These are phyloP conservation scores for Mus minutoides DNA, from an alignment of 2,797 vertebrate genomes.

Conservation along the genomic window DNA sequence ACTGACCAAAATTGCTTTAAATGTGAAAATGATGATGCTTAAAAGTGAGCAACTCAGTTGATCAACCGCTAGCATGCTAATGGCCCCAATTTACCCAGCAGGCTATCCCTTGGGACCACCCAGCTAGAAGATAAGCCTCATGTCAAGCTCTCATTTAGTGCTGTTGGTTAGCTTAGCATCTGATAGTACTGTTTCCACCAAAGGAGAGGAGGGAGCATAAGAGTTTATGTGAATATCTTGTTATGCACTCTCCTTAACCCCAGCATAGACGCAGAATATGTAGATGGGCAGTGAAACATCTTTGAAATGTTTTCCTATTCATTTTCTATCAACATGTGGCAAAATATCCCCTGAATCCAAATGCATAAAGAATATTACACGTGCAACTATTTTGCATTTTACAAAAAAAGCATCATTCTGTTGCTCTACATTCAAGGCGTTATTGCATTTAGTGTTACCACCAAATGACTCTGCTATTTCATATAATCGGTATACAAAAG, in stretches of 20 bases:
- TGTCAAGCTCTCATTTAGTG: background rate
- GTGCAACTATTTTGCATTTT: slow-evolving; percentile 51
- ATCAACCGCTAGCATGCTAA: slow-evolving; percentile 60
- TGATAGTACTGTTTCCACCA: slow-evolving; percentile 14
- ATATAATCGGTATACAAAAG: slow-evolving; percentile 70
- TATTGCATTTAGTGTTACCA: slow-evolving; percentile 30
- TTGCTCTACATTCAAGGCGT: slow-evolving; percentile 57
- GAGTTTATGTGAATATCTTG: background rate
- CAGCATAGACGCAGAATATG: background rate
- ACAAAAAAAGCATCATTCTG: background rate
- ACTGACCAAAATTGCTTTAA: slow-evolving; percentile 73
- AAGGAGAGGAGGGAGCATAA: background rate
- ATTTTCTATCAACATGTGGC: slow-evolving; percentile 46
- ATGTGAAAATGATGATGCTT: slow-evolving; percentile 75
- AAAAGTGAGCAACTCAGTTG: slow-evolving; percentile 68
- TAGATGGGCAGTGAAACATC: background rate
- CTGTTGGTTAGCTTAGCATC: background rate
- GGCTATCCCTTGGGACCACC: background rate
- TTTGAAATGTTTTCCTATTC: slow-evolving; percentile 27
- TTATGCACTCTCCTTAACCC: background rate
- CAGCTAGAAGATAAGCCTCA: background rate
- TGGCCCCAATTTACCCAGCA: slow-evolving; percentile 41
- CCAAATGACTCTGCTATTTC: slow-evolving; percentile 60
- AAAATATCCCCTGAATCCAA: slow-evolving; percentile 54
- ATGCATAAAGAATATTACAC: slow-evolving; percentile 56